Evolutionary conservation across 1,140 invertebrate genomes (phyloP).

Genomic region (Heterodera carotae): DNA sequence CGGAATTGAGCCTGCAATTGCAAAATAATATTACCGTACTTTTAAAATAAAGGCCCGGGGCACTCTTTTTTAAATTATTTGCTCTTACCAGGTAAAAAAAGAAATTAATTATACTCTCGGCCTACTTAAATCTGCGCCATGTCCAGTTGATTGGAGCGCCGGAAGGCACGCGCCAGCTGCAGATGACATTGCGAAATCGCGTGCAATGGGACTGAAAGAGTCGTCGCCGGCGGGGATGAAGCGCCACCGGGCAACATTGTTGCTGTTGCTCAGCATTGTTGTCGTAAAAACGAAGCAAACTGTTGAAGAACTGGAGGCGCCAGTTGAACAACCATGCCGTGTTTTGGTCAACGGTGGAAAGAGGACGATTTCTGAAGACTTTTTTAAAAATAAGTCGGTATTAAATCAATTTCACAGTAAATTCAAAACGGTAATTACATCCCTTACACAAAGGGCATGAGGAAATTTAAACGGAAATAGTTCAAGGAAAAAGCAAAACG

Average conservation of each 20-base stretch:
- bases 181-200: constrained; percentile 46
- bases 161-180: constrained; percentile 38
- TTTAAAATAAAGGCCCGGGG: too few species aligned
- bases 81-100: too few species aligned
- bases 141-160: constrained; percentile 46
- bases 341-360: constrained; percentile 43
- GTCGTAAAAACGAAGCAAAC: constrained; percentile 37
- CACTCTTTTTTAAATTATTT: too few species aligned
- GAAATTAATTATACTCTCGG: too few species aligned
- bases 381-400: too few species aligned
- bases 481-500: too few species aligned
- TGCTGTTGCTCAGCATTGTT: constrained; percentile 14
- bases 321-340: constrained; percentile 50
- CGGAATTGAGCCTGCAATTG: constrained; percentile 33
- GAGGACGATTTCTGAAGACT: constrained; percentile 44
- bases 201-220: constrained; percentile 37
- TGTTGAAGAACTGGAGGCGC: constrained; percentile 38
- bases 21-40: too few species aligned
- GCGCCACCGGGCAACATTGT: background rate
- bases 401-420: too few species aligned
- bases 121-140: too few species aligned
- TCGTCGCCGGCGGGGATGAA: background rate
- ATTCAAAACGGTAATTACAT: too few species aligned
- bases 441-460: too few species aligned
- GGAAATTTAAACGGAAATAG: too few species aligned